A percentile compares a stretch with the other conserved stretches of the same genome.
Evolutionary conservation across 2,797 vertebrate genomes (phyloP).

Genomic region (Spinus pinus): DNA sequence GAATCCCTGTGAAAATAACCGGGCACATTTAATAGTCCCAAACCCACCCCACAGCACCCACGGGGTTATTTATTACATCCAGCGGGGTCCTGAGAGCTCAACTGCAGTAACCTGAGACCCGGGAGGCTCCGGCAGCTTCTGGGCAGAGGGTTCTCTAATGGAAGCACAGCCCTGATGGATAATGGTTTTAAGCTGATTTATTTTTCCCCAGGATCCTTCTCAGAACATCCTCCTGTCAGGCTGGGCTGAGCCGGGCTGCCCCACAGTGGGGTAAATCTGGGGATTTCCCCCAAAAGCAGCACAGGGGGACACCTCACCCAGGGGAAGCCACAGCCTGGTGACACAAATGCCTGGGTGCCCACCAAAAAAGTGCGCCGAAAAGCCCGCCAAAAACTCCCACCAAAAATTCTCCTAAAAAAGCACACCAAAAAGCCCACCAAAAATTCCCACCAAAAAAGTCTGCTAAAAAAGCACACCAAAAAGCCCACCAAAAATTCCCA

Average conservation of each 20-base stretch:
- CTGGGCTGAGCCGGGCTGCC: neutral
- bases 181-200: conserved; percentile 20
- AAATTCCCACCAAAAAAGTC: too few species aligned
- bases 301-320: too few species aligned
- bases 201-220: conserved; percentile 6
- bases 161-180: conserved; percentile 40
- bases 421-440: accelerated
- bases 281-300: neutral
- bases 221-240: neutral
- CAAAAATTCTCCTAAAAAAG: too few species aligned
- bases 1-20: conserved; percentile 8
- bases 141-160: conserved; percentile 57
- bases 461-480: neutral
- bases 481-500: too few species aligned
- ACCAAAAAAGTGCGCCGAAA: neutral
- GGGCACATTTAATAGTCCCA: neutral
- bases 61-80: conserved; percentile 45
- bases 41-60: neutral
- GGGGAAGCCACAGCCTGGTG: accelerated
- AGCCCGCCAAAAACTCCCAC: too few species aligned
- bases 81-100: conserved; percentile 21
- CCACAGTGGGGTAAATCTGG: neutral
- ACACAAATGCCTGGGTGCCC: accelerated
- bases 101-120: neutral
- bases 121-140: neutral